Conservation (phyloP, 2,113 vertebrate species). For the Nannobrachium achirus region DNA sequence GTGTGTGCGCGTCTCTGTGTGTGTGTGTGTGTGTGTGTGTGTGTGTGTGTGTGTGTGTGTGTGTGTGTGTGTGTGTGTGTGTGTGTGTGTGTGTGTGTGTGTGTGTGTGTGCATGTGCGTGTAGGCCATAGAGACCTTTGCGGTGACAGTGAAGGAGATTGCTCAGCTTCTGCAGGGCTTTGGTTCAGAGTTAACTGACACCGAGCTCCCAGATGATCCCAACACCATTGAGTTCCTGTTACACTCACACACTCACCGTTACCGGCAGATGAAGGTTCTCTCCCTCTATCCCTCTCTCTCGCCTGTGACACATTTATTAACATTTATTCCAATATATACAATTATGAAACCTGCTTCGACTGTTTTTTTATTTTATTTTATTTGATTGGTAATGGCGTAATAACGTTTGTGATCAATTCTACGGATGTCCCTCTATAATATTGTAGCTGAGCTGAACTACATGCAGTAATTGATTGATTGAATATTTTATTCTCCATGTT, state of each 20-base stretch:
- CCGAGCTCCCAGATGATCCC: slow-evolving; percentile 87
- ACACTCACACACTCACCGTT: slow-evolving; percentile 85
- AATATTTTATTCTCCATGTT: too few species aligned
- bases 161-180: slow-evolving; percentile 94
- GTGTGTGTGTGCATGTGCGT: slow-evolving; percentile 58
- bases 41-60: slow-evolving; percentile 15
- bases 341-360: too few species aligned
- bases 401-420: too few species aligned
- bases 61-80: neutral
- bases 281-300: neutral
- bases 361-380: too few species aligned
- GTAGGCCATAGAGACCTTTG: slow-evolving; percentile 98
- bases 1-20: too few species aligned
- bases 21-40: neutral
- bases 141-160: slow-evolving; percentile 95
- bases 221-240: slow-evolving; percentile 87
- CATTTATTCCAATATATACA: too few species aligned
- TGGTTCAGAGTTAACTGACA: slow-evolving; percentile 91
- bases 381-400: too few species aligned
- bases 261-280: slow-evolving; percentile 90
- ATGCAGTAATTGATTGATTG: too few species aligned
- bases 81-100: neutral
- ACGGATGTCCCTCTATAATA: too few species aligned
- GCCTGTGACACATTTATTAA: too few species aligned
- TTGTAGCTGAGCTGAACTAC: too few species aligned